Evolutionary conservation across 37 sponge, comb jelly and placozoan genomes (phyloP).

Genomic region (Lycopodina hypogea): DNA sequence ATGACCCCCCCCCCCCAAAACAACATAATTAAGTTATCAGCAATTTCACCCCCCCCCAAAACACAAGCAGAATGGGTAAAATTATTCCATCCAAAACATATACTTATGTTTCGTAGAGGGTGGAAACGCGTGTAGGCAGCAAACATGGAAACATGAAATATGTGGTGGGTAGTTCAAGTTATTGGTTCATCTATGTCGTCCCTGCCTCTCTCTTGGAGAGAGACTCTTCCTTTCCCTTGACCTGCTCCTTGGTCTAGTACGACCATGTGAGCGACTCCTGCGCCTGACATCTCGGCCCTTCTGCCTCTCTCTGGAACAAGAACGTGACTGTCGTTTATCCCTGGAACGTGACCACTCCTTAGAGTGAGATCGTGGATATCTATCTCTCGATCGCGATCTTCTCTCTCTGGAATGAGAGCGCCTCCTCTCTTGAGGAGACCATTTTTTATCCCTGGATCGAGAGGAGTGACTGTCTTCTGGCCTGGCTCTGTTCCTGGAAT

Average conservation of each 20-base stretch:
- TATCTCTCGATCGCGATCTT: constrained; percentile 37
- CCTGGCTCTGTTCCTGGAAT: constrained; percentile 4
- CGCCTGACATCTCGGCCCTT: background rate
- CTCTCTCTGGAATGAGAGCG: background rate
- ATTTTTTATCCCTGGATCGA: background rate
- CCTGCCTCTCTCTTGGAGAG: no score
- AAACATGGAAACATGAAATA: background rate
- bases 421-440: background rate
- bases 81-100: no score
- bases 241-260: background rate
- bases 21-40: no score
- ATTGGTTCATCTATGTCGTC: background rate
- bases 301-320: constrained; percentile 36
- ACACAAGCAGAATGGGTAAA: no score
- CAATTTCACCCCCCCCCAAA: no score
- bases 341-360: constrained; percentile 29
- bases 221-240: background rate
- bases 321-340: constrained; percentile 13
- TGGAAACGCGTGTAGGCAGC: background rate
- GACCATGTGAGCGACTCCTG: background rate
- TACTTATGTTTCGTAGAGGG: no score
- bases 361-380: constrained; percentile 5
- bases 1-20: no score
- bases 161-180: background rate
- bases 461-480: background rate